phyloP scores from a whole-genome alignment of 2,113 vertebrate species.

The Vombatus ursinus region DNA sequence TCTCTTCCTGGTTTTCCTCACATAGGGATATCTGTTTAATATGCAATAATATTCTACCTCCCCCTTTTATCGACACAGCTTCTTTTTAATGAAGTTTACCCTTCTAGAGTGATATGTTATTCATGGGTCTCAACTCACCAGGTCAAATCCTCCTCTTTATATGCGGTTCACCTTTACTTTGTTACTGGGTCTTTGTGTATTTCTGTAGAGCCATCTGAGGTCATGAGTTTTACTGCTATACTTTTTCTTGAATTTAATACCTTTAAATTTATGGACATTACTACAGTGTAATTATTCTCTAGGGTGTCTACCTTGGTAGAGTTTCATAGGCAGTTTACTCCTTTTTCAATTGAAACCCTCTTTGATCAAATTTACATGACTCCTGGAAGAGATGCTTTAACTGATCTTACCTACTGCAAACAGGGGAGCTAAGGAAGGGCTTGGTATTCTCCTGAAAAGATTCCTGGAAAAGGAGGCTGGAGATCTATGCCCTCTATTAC shows the following conservation, averaged over 20 bases:
- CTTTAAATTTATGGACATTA: background rate
- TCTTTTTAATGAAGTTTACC: background rate
- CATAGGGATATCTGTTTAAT: background rate
- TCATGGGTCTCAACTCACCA: background rate
- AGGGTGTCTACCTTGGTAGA: background rate
- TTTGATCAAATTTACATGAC: background rate
- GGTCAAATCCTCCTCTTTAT: background rate
- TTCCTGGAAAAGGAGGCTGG: background rate
- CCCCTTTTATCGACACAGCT: background rate
- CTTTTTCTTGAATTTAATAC: background rate
- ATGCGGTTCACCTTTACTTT: background rate
- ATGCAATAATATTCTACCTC: background rate
- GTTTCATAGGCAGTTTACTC: background rate
- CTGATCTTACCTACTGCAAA: background rate
- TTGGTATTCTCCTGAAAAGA: background rate
- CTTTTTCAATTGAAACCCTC: background rate
- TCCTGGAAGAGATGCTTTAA: background rate
- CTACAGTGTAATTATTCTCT: background rate
- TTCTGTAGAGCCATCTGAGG: background rate
- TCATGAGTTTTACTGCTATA: background rate
- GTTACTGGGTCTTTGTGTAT: background rate
- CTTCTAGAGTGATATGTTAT: background rate
- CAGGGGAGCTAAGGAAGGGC: background rate
- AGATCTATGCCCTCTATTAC: background rate
- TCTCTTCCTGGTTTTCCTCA: background rate